These are phyloP conservation scores for Sepioteuthis lessoniana DNA, from an alignment of 2,888 invertebrate genomes.

Conservation along the genomic window DNA sequence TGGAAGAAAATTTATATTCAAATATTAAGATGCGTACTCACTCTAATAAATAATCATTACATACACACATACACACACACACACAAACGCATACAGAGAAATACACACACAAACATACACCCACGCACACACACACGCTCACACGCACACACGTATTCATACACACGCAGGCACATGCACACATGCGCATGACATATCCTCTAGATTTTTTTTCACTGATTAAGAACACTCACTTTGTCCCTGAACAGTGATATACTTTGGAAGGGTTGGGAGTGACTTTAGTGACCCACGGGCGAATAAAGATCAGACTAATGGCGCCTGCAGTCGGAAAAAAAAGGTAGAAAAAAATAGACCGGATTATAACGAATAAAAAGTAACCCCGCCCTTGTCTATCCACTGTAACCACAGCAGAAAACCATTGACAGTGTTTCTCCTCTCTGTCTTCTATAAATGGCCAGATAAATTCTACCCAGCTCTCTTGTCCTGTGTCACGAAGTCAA, in stretches of 20 bases:
- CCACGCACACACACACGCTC: too few species aligned
- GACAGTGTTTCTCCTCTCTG: too few species aligned
- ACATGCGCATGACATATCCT: neutral
- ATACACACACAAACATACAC: too few species aligned
- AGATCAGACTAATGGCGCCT: conserved; percentile 33
- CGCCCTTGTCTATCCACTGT: neutral
- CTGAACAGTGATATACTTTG: neutral
- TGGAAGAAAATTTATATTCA: too few species aligned
- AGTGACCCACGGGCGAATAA: neutral
- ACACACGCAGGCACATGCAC: neutral
- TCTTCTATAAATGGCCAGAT: neutral
- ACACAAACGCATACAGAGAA: too few species aligned
- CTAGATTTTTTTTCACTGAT: neutral
- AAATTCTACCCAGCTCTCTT: neutral
- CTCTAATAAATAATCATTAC: too few species aligned
- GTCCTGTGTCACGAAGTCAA: neutral
- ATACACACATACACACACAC: too few species aligned
- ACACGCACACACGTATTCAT: too few species aligned
- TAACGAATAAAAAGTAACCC: conserved; percentile 11
- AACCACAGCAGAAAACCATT: neutral
- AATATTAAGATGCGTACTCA: too few species aligned
- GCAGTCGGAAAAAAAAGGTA: neutral
- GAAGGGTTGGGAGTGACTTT: neutral
- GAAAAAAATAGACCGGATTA: neutral
- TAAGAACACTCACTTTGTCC: conserved; percentile 12